Evolutionary conservation across 2,113 vertebrate genomes (phyloP).

Genomic region (Pseudopodoces humilis): DNA sequence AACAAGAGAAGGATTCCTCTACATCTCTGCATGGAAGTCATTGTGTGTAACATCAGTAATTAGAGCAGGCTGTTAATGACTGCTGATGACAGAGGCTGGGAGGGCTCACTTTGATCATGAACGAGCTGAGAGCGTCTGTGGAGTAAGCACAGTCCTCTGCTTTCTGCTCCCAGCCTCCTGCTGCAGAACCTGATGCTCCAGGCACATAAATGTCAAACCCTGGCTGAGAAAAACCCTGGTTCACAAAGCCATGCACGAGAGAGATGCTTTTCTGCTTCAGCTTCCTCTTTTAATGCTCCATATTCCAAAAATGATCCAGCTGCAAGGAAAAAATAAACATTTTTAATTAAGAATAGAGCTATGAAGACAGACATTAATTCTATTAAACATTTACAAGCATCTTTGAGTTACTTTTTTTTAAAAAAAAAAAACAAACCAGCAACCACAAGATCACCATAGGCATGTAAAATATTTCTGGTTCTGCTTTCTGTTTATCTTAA

Average conservation of each 20-base stretch:
- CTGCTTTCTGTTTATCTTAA: not conserved
- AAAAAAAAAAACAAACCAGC: accelerated
- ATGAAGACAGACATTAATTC: slow-evolving; percentile 6
- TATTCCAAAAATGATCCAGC: not conserved
- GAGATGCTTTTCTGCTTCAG: slow-evolving; percentile 12
- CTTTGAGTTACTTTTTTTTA: not conserved
- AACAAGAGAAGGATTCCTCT: not conserved
- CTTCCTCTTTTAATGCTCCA: slow-evolving; percentile 27
- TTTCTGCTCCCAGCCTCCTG: not conserved
- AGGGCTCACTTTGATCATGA: not conserved
- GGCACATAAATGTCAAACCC: slow-evolving; percentile 18
- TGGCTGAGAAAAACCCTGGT: not conserved
- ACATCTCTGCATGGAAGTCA: not conserved
- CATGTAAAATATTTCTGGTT: accelerated
- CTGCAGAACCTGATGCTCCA: not conserved
- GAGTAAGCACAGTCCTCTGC: not conserved
- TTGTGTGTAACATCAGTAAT: not conserved
- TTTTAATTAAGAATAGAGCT: not conserved
- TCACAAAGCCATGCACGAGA: slow-evolving; percentile 15
- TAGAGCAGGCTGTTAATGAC: not conserved
- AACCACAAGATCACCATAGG: not conserved
- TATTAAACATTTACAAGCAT: not conserved
- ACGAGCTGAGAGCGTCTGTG: not conserved
- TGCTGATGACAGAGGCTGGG: not conserved
- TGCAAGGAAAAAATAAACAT: not conserved